These are phyloP conservation scores for Leptinotarsa juncta DNA, from an alignment of 2,888 invertebrate species.

Conservation along the genomic window DNA sequence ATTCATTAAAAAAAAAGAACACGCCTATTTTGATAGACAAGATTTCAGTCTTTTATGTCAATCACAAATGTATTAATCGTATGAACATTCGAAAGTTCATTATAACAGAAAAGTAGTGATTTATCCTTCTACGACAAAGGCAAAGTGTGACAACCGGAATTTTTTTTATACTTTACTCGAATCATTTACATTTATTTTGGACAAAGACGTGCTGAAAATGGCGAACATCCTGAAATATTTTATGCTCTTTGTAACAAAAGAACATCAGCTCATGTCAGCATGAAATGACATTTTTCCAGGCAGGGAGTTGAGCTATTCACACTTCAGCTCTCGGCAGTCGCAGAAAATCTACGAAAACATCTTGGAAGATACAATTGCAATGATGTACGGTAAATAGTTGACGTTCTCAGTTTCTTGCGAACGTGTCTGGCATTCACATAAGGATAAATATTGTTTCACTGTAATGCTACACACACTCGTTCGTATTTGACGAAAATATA, in stretches of 20 bases:
- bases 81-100: too few species aligned
- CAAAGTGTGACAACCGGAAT: too few species aligned
- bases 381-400: conserved; percentile 19
- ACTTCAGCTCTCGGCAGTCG: background rate
- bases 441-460: conserved; percentile 22
- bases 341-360: background rate
- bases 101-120: too few species aligned
- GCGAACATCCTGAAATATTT: too few species aligned
- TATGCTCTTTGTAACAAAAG: background rate
- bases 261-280: background rate
- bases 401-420: conserved; percentile 19
- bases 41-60: too few species aligned
- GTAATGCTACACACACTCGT: conserved; percentile 19
- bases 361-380: conserved; percentile 9
- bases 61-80: too few species aligned
- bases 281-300: background rate
- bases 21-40: too few species aligned
- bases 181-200: too few species aligned
- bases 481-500: conserved; percentile 24
- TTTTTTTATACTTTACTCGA: too few species aligned
- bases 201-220: too few species aligned
- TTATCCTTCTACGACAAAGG: too few species aligned
- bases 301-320: background rate
- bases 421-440: conserved; percentile 14
- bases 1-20: too few species aligned